Percentiles rank a stretch among this genome's conserved stretches.
Evolutionary conservation across 1,140 invertebrate species (phyloP).

Genomic region (Caerostris darwini): DNA sequence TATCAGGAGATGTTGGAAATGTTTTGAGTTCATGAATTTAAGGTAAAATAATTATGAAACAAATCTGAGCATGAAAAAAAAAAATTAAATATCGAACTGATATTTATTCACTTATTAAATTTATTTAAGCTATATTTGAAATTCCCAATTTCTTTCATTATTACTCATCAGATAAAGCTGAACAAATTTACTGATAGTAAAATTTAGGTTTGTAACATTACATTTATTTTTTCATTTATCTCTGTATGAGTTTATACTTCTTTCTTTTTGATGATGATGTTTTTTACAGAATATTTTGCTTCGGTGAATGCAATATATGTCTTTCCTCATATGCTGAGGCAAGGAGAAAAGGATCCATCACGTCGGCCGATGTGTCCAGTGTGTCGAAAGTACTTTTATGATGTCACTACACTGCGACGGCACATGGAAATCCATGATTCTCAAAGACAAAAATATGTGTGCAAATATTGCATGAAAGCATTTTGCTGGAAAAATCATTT

Average conservation of each 20-base stretch:
- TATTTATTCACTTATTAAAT: too few relatives aligned
- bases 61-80: too few relatives aligned
- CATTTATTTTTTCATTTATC: background rate
- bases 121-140: too few relatives aligned
- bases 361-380: conserved; percentile 67
- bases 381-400: conserved; percentile 73
- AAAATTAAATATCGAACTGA: too few relatives aligned
- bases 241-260: background rate
- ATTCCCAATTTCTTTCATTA: too few relatives aligned
- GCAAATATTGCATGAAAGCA: conserved; percentile 60
- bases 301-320: conserved; percentile 68
- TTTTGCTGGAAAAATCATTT: conserved; percentile 78
- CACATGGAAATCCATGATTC: conserved; percentile 78
- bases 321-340: conserved; percentile 53
- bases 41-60: too few relatives aligned
- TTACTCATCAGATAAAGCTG: background rate
- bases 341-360: conserved; percentile 44
- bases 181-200: background rate
- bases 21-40: too few relatives aligned
- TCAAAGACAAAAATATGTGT: conserved; percentile 74
- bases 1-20: too few relatives aligned
- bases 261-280: conserved; percentile 35
- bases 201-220: background rate
- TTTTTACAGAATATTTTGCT: conserved; percentile 69
- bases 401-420: conserved; percentile 62